phyloP scores from a whole-genome alignment of 2,113 vertebrate species.

The Tetrao urogallus region DNA sequence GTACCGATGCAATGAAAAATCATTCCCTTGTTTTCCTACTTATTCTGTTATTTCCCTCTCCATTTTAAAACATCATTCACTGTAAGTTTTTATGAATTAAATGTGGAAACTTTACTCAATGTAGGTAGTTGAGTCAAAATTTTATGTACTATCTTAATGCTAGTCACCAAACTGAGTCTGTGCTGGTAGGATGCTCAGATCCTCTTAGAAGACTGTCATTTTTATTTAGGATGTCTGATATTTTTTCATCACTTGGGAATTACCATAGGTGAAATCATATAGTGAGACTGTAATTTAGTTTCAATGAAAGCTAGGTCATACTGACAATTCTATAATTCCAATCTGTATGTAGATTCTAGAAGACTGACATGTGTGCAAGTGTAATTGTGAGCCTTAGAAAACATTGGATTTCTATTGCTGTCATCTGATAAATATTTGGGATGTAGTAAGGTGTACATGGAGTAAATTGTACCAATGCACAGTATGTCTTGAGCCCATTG shows the following conservation, averaged over 20 bases:
- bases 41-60: slow-evolving; percentile 11
- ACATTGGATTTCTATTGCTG: background rate
- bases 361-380: background rate
- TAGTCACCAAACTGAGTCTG: background rate
- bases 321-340: background rate
- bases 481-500: background rate
- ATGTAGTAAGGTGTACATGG: background rate
- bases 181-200: background rate
- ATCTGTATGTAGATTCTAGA: background rate
- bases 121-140: background rate
- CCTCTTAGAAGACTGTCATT: background rate
- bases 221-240: background rate
- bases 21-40: slow-evolving; percentile 16
- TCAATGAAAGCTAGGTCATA: background rate
- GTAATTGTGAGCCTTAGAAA: background rate
- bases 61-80: background rate
- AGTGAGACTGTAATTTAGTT: background rate
- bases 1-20: slow-evolving; percentile 25
- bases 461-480: background rate
- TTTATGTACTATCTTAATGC: background rate
- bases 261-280: background rate
- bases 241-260: background rate
- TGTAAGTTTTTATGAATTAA: background rate
- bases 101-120: background rate
- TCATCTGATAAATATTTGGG: background rate